Base-by-base conservation (phyloP, 2,113 vertebrate genomes). In the Odocoileus hemionus region DNA sequence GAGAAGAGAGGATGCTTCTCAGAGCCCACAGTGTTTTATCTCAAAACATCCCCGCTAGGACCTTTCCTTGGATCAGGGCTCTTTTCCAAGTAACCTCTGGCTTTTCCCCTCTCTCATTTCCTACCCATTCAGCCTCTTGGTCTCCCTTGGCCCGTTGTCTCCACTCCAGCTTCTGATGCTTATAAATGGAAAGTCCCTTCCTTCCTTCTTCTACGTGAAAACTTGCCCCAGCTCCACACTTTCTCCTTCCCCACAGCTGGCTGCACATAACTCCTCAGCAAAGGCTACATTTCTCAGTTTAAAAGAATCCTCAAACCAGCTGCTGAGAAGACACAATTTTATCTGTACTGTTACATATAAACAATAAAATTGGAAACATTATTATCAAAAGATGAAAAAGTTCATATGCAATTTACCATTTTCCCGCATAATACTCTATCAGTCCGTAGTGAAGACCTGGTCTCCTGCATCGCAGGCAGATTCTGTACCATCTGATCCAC, bases 361-460 rank as follows among this genome's bases (percentile, higher is more conserved):
- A 64, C 94, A 96, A 89, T 76, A 89, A 55, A 92, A 88, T 57
- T 74, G 79, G 79, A 96, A 39, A 61, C 45, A 36, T 79, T 84
- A 93, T 88, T 87, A 79, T 76, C 74, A 85, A 84, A 96, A 91
- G 92, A 93, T 95, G 86, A 91, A 85, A 76, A 88, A 55, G 76
- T 67, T 89, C 16, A 21, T 23, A n/a, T 26, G n/a, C 1, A 50
- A 64, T 54, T 86, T 78, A 78, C 95, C 87, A 76, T 94, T 82
- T 91, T 83, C 80, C 94, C 70, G 47, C 54, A 7, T 47, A 91
- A 88, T 64, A n/a, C 1, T 54, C 60, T 47, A 23, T 86, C 67
- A 16, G 50, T 86, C 60, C 57, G 26, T 8, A 67, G 64, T 5
- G 39, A 86, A 88, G 70, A 43, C 25, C 67, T 7, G 70, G 39